A percentile compares a stretch with the other conserved stretches of the same genome.
Conservation (phyloP, 1,140 invertebrate species). For the Philaenus spumarius region DNA sequence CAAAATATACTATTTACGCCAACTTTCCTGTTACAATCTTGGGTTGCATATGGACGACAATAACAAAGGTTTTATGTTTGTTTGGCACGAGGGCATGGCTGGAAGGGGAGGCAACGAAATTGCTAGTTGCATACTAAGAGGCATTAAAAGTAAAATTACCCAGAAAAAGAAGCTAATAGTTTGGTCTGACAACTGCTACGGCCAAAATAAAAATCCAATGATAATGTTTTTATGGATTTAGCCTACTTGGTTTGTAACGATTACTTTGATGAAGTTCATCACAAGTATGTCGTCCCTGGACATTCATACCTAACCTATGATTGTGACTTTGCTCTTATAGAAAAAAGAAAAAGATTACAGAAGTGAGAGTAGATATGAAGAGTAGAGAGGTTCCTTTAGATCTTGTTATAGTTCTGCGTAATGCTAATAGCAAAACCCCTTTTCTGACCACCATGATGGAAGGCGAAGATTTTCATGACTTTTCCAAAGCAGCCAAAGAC, state of each 20-base stretch:
- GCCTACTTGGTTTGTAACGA: too few species aligned
- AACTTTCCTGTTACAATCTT: conserved; percentile 25
- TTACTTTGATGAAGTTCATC: conserved; percentile 5
- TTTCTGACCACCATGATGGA: too few species aligned
- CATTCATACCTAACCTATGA: conserved; percentile 10
- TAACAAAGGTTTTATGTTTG: too few species aligned
- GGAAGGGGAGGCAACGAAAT: conserved; percentile 19
- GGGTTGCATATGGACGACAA: conserved; percentile 12
- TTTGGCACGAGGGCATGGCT: conserved; percentile 25
- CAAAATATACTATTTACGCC: conserved; percentile 19
- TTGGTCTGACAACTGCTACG: conserved; percentile 10
- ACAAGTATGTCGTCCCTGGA: conserved; percentile 3
- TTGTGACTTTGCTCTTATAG: conserved; percentile 18
- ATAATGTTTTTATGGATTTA: neutral
- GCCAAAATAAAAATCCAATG: conserved; percentile 1
- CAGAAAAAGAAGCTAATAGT: conserved; percentile 9
- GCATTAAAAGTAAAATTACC: neutral
- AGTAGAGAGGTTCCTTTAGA: conserved; percentile 17
- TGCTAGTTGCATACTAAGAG: conserved; percentile 12
- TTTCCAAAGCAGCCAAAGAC: too few species aligned
- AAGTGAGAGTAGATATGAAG: too few species aligned
- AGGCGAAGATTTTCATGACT: too few species aligned
- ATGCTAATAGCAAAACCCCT: too few species aligned
- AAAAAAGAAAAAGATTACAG: conserved; percentile 18
- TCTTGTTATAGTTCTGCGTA: conserved; percentile 13